phyloP scores from a whole-genome alignment of 2,888 invertebrate species.

The Andrena flavipes region DNA sequence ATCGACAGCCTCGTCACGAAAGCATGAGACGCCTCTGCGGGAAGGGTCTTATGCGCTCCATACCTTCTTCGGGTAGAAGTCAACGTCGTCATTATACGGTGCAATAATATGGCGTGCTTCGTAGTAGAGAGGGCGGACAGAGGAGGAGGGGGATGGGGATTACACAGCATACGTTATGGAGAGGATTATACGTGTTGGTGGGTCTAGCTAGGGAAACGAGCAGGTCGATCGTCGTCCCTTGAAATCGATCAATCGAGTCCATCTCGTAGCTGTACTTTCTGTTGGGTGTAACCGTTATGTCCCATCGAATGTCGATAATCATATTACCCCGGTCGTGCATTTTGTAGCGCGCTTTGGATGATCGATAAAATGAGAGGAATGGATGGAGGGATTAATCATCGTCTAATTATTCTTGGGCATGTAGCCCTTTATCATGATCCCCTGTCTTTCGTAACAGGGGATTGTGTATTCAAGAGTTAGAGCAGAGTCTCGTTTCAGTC shows the following conservation, averaged over 20 bases:
- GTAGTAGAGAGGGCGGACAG: constrained; percentile 1
- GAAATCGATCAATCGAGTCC: constrained; percentile 32
- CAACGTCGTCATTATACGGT: constrained; percentile 53
- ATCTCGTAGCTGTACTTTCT: constrained; percentile 12
- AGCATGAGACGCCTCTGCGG: constrained; percentile 39
- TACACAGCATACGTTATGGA: constrained; percentile 45
- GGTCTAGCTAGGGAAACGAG: constrained; percentile 22
- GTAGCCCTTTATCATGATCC: not conserved
- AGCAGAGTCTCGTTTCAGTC: not conserved
- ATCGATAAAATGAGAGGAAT: not conserved
- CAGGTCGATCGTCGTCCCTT: constrained; percentile 23
- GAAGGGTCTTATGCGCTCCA: not conserved
- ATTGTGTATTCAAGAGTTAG: not conserved
- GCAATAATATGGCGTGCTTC: constrained; percentile 60
- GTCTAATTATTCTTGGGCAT: constrained; percentile 23
- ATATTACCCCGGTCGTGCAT: constrained; percentile 19
- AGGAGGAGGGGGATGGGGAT: constrained; percentile 55
- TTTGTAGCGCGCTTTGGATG: not conserved
- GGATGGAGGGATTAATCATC: constrained; percentile 8
- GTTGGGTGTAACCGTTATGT: not conserved
- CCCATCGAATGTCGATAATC: constrained; percentile 53
- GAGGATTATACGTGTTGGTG: constrained; percentile 58
- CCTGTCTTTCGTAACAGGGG: not conserved
- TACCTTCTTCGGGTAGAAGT: constrained; percentile 29
- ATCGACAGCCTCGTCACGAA: constrained; percentile 13